phyloP scores from a whole-genome alignment of 2,888 invertebrate species.

The Adelognathus sp. region DNA sequence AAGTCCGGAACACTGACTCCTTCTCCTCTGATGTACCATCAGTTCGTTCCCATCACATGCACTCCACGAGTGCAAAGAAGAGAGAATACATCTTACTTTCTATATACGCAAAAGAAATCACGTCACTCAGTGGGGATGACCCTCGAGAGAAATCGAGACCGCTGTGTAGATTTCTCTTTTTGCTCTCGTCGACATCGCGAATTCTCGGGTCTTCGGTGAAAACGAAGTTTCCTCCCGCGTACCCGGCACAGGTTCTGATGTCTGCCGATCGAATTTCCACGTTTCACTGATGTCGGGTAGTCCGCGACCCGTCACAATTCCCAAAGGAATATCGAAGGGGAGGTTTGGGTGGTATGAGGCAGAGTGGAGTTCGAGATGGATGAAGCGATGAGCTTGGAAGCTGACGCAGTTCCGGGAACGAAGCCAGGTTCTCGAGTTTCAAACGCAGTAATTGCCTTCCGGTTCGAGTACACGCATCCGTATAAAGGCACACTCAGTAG shows the following conservation, averaged over 20 bases:
- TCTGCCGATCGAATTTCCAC: conserved; percentile 35
- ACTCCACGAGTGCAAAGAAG: neutral
- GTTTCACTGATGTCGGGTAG: conserved; percentile 21
- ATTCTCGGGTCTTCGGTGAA: neutral
- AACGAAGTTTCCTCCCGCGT: conserved; percentile 23
- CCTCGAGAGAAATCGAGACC: conserved; percentile 34
- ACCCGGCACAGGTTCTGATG: no score
- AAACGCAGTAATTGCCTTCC: conserved; percentile 31
- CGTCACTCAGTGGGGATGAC: conserved; percentile 28
- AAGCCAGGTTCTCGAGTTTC: conserved; percentile 8
- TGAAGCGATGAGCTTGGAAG: neutral
- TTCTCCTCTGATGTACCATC: no score
- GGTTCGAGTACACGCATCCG: neutral
- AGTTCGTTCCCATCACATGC: neutral
- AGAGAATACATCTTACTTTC: conserved; percentile 11
- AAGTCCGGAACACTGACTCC: no score
- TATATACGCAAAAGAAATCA: conserved; percentile 31
- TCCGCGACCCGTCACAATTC: neutral
- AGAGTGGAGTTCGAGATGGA: neutral
- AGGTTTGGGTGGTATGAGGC: neutral
- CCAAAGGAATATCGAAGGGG: conserved; percentile 8
- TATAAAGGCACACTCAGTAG: neutral
- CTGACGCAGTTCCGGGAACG: neutral
- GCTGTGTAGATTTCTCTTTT: conserved; percentile 21
- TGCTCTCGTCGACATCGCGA: no score